A percentile compares a stretch with the other conserved stretches of the same genome.
Conservation (phyloP, 2,888 invertebrate genomes). For the Trachelus troglodyta region DNA sequence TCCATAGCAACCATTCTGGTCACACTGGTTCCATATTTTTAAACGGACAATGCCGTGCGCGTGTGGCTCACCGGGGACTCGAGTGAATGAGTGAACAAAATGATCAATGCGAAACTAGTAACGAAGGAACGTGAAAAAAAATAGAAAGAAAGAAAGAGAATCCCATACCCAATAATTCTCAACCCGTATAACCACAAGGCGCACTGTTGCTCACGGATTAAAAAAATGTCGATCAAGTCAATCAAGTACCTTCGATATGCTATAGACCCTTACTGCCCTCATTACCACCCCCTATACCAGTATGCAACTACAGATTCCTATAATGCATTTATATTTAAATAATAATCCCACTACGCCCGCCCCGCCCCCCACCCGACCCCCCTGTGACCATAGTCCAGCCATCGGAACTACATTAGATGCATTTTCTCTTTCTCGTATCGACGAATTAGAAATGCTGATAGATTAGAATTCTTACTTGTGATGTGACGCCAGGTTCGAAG, state of each 20-base stretch:
- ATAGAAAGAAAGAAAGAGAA: background rate
- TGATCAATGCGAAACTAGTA: background rate
- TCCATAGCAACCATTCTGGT: conserved; percentile 67
- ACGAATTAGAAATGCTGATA: conserved; percentile 1
- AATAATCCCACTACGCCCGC: conserved; percentile 11
- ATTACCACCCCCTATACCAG: too few species aligned
- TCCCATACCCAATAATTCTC: too few species aligned
- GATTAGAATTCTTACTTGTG: background rate
- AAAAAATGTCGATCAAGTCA: too few species aligned
- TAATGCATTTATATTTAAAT: conserved; percentile 58
- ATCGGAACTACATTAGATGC: too few species aligned
- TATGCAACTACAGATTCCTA: conserved; percentile 59
- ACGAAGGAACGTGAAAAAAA: background rate
- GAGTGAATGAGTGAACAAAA: background rate
- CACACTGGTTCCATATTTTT: conserved; percentile 67
- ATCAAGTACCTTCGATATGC: conserved; percentile 40
- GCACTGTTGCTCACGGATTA: too few species aligned
- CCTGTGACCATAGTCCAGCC: too few species aligned
- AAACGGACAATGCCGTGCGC: conserved; percentile 59
- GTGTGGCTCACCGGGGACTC: conserved; percentile 59
- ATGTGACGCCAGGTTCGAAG: too few species aligned
- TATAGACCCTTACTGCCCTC: conserved; percentile 24
- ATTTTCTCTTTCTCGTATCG: background rate
- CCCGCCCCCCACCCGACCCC: background rate
- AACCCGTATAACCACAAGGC: too few species aligned